Base-by-base conservation (phyloP, 2,797 vertebrate species). In the Masticophis lateralis region DNA sequence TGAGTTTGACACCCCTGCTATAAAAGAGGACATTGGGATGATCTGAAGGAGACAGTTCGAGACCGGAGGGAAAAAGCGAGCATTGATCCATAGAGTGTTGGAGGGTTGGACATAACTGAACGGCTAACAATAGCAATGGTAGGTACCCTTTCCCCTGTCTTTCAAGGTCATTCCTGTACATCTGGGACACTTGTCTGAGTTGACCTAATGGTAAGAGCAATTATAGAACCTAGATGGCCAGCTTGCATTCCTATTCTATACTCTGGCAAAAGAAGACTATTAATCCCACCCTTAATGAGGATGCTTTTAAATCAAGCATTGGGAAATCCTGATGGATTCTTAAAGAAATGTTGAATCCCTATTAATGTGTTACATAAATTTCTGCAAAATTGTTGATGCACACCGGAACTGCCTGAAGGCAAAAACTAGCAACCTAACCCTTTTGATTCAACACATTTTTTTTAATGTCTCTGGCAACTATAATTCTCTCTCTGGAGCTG, bases 391-490 rank as follows among this genome's bases (percentile, higher is more conserved):
- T 25, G 2, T n/a, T 57, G 51, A 14, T 87, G 47, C 60, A 51
- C 55, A 1, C 5, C 12, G 3, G 8, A 57, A 55, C 91, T 25
- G 2, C 27, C 56, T 16, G n/a, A n/a, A 87, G 22, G 12, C 4
- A 55, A 51, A 51, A 92, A 66, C 32, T 43, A 47, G 61, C n/a
- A 22, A 95, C 3, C 83, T 87, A 37, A 74, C 37, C 91, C 93
- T 66, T 16, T 0, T 0, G 51, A 53, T 37, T 74, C 91, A 27
- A 9, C 55, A 16, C 92, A 53, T 47, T 32, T 91, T 93, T 93
- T 43, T 90, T 18, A n/a, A 79, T 88, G n/a, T 20, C 56, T 37
- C 37, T 57, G 27, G 27, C 14, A 43, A 6, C 27, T 18, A 56
- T 69, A 25, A 27, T 90, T 47, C 37, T 60, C 20, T 83, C 74